These are phyloP conservation scores for Ctena decussata DNA, from an alignment of 2,888 invertebrate genomes.

Conservation along the genomic window DNA sequence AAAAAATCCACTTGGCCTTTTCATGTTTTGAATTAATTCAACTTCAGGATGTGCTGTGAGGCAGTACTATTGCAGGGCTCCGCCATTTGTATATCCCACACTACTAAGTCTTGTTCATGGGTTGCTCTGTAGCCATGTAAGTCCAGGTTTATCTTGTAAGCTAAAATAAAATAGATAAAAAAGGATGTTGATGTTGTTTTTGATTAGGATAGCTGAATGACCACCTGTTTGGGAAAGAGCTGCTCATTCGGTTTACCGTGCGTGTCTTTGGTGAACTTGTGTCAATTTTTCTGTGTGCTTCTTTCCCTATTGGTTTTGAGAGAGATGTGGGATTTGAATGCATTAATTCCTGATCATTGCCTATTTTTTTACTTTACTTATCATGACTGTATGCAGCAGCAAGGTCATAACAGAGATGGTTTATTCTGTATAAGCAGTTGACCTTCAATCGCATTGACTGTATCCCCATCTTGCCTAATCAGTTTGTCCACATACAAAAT, in stretches of 20 bases:
- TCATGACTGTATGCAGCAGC: not conserved
- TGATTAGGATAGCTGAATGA: no score
- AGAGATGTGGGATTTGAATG: no score
- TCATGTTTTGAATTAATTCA: conserved; percentile 6
- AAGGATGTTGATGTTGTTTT: no score
- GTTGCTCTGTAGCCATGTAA: conserved; percentile 36
- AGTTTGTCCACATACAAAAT: conserved; percentile 7
- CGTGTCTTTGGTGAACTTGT: no score
- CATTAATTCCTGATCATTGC: no score
- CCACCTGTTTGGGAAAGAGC: no score
- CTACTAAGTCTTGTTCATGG: conserved; percentile 31
- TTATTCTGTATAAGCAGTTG: conserved; percentile 4
- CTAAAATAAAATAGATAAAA: no score
- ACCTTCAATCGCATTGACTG: not conserved
- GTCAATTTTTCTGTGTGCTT: no score
- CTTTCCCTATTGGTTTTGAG: no score
- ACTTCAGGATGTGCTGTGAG: conserved; percentile 32
- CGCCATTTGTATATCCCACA: conserved; percentile 34
- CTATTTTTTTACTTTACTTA: no score
- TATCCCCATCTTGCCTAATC: conserved; percentile 32
- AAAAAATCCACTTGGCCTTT: conserved; percentile 7
- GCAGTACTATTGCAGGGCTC: conserved; percentile 33
- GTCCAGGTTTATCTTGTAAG: conserved; percentile 31
- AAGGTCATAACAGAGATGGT: not conserved
- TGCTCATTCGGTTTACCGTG: no score